These are phyloP conservation scores for Nothocercus nigrocapillus DNA, from an alignment of 2,113 vertebrate species.

Conservation along the genomic window DNA sequence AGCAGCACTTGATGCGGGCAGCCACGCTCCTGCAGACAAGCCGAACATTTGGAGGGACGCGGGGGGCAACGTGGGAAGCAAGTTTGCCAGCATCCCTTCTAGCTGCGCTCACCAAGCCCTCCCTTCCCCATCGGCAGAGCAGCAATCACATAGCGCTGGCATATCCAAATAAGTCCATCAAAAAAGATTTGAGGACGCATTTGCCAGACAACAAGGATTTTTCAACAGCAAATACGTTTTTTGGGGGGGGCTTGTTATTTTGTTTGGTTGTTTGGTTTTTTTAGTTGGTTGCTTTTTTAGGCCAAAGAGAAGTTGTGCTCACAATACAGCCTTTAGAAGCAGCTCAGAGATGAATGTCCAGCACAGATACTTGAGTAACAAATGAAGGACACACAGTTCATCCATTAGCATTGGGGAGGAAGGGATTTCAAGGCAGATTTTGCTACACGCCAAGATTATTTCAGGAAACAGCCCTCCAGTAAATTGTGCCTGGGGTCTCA, in stretches of 20 bases:
- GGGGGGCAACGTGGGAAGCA: too few species aligned
- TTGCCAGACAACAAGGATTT: neutral
- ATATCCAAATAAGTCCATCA: neutral
- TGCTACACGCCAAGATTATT: constrained; percentile 30
- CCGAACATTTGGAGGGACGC: neutral
- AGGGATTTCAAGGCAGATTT: constrained; percentile 27
- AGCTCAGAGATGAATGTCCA: neutral
- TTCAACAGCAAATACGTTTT: neutral
- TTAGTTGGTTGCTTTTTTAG: too few species aligned
- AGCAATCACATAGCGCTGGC: neutral
- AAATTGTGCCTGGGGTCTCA: constrained; percentile 24
- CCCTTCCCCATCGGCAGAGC: too few species aligned
- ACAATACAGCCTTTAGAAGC: neutral
- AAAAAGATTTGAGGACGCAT: neutral
- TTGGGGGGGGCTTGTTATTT: too few species aligned
- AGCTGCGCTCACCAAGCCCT: neutral
- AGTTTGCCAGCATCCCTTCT: neutral
- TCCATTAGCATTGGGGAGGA: neutral
- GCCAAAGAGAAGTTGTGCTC: neutral
- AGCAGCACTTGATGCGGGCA: neutral
- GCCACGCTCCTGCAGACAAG: neutral
- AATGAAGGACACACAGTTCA: constrained; percentile 8
- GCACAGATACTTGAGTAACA: neutral
- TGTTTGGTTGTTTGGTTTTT: too few species aligned
- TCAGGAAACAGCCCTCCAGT: neutral